phyloP scores from a whole-genome alignment of 2,888 invertebrate species.

The Scaptomyza reducta region DNA sequence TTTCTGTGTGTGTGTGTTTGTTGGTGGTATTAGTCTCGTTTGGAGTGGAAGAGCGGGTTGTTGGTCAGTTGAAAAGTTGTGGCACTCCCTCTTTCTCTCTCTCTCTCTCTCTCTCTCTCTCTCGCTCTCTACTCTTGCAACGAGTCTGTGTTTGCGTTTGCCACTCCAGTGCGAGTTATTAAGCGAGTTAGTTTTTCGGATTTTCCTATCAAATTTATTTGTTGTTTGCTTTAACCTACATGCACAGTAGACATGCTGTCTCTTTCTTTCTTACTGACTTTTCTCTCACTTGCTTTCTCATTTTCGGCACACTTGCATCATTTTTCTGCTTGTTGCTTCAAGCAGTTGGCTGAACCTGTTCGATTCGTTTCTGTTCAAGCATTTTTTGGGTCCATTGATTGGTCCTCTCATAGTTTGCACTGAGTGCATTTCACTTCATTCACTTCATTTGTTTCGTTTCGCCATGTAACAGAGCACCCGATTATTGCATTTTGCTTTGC shows the following conservation, averaged over 20 bases:
- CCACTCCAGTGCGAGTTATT: slow-evolving; percentile 67
- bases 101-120: not conserved
- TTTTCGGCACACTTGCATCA: not conserved
- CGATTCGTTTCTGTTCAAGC: not conserved
- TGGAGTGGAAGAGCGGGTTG: slow-evolving; percentile 1
- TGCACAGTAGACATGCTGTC: not conserved
- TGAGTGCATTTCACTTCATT: slow-evolving; percentile 7
- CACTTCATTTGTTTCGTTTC: not conserved
- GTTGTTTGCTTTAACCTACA: slow-evolving; percentile 41
- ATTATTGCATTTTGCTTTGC: not conserved
- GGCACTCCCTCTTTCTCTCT: slow-evolving; percentile 17
- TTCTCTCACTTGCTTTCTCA: not conserved
- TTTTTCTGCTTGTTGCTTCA: not conserved
- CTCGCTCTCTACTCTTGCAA: not conserved
- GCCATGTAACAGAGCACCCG: not conserved
- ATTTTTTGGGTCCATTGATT: slow-evolving; percentile 4
- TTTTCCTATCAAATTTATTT: slow-evolving; percentile 65
- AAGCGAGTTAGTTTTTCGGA: slow-evolving; percentile 68
- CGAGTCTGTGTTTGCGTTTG: slow-evolving; percentile 59
- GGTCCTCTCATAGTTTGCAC: not conserved
- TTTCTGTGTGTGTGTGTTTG: slow-evolving; percentile 8
- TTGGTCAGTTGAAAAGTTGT: slow-evolving; percentile 45
- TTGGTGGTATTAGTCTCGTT: no score
- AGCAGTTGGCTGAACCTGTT: not conserved
- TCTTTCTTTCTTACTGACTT: not conserved